These are phyloP conservation scores for Dexiosoma caninum DNA, from an alignment of 2,888 invertebrate genomes.

Conservation along the genomic window DNA sequence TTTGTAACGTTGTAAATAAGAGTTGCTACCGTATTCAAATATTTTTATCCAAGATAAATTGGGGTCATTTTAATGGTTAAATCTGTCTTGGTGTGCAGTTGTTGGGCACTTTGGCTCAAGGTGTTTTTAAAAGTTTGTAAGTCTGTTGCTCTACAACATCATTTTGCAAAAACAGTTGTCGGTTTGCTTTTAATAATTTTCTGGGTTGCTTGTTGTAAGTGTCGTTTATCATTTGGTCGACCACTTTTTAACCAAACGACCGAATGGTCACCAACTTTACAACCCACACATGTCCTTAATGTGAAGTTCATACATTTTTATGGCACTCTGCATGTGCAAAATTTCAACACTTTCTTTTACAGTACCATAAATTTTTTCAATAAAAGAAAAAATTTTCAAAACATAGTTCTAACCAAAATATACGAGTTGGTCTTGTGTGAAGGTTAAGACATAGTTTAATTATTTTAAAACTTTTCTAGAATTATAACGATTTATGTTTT, in stretches of 20 bases:
- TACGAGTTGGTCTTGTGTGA: neutral
- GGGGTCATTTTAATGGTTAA: slow-evolving; percentile 73
- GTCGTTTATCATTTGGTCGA: slow-evolving; percentile 64
- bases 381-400: neutral
- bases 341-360: slow-evolving; percentile 34
- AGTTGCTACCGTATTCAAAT: slow-evolving; percentile 32
- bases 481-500: neutral
- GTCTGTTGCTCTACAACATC: slow-evolving; percentile 63
- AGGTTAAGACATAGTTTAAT: neutral
- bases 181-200: slow-evolving; percentile 59
- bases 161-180: slow-evolving; percentile 70
- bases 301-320: slow-evolving; percentile 63
- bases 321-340: slow-evolving; percentile 8
- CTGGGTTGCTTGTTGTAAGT: slow-evolving; percentile 11
- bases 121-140: slow-evolving; percentile 67
- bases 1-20: neutral
- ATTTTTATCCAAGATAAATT: slow-evolving; percentile 74
- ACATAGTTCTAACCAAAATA: neutral
- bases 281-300: slow-evolving; percentile 74
- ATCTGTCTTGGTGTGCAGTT: slow-evolving; percentile 56
- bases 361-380: slow-evolving; percentile 23
- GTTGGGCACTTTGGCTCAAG: slow-evolving; percentile 63
- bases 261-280: slow-evolving; percentile 47
- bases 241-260: slow-evolving; percentile 68
- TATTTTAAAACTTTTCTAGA: neutral